Base-by-base conservation (phyloP, 2,888 invertebrate genomes). In the Mythimna pallens region DNA sequence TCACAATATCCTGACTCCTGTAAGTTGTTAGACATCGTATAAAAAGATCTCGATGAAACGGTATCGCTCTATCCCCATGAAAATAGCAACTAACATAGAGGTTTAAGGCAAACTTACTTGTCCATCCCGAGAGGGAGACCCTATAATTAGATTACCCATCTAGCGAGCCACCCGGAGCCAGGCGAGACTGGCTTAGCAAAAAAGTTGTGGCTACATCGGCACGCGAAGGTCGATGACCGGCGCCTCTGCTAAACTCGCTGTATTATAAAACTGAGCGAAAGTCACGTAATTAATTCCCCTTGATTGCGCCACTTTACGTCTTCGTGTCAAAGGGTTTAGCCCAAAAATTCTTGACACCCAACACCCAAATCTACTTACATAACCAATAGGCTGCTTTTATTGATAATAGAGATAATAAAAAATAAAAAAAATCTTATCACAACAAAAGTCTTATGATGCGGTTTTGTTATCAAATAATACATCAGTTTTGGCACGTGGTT, bases 101-200 rank as follows among this genome's bases (percentile, higher is more conserved):
- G 88, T 89, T 90, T 88, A 91, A 90, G 89, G 87, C 90, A 76
- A 89, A 88, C 78, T 69, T 84, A 88, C 88, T 87, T 86, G 88
- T 89, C 88, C 91, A 90, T 89, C 88, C 90, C 79, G 85, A 89
- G 88, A 90, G 86, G 83, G 87, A 88, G 86, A 84, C 89, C 92
- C 94, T 95, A 95, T 95, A 93, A 94, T 94, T 95, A 95, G 94
- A 94, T 94, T 91, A 88, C 86, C 91, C 90, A 93, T 93, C 92
- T 92, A 93, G 92, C 90, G 86, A 90, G 92, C 89, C 89, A 87
- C 88, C 89, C 87, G 89, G 87, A 90, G 91, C 89, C 89, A 85
- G 89, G 85, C 88, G 88, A 89, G 90, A 93, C 92, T 89, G 88
- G 93, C 93, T 93, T 91, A 92, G 93, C 92, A 92, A 95, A 94